Conservation (phyloP, 2,113 vertebrate species). For the Lophura nycthemera region DNA sequence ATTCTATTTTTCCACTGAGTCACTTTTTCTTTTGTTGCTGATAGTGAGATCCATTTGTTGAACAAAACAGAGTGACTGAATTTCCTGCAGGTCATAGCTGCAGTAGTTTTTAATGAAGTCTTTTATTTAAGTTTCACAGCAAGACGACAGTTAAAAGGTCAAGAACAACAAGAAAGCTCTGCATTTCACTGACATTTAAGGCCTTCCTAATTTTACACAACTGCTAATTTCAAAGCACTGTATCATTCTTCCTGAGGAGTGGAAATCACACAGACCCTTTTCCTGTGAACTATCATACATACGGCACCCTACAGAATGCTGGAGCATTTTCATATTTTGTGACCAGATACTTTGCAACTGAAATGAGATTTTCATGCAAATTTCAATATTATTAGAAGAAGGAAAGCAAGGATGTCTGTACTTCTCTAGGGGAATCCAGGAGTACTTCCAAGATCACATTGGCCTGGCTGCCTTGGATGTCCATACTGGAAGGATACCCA, state of each 20-base stretch:
- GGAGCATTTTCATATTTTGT: neutral
- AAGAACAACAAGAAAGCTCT: constrained; percentile 7
- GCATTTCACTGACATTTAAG: neutral
- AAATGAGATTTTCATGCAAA: neutral
- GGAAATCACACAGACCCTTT: neutral
- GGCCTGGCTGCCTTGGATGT: neutral
- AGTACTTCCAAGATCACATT: neutral
- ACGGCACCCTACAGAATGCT: accelerated
- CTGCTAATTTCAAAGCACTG: neutral
- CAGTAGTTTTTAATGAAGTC: constrained; percentile 9
- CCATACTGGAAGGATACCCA: neutral
- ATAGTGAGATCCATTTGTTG: neutral
- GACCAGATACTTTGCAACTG: neutral
- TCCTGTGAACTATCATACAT: neutral
- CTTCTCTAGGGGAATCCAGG: neutral
- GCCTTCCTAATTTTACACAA: neutral
- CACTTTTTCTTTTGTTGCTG: neutral
- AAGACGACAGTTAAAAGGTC: constrained; percentile 9
- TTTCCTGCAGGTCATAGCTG: neutral
- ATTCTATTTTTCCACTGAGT: neutral
- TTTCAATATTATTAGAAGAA: neutral
- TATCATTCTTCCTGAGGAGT: neutral
- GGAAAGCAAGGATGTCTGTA: neutral
- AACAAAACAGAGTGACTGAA: neutral
- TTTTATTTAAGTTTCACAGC: neutral